Base-by-base conservation (phyloP, 1,140 invertebrate species). In the Papilio aristodemus region DNA sequence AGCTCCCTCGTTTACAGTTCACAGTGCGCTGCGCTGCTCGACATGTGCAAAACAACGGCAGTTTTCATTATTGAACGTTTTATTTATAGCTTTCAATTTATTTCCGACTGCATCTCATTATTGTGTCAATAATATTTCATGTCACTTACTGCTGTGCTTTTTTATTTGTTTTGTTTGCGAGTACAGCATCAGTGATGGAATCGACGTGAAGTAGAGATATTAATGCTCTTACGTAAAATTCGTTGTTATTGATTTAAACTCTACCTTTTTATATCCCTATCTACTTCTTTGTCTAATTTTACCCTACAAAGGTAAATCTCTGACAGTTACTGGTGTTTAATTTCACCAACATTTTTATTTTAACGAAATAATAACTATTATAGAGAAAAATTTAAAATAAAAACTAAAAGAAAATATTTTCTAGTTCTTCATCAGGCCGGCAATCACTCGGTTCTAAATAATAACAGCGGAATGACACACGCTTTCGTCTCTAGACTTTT, bases 81-180 rank as follows among this genome's bases (percentile, higher is more conserved):
- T 54, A 54, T 46, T 46, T 46, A 46, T 54, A 9, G 46, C 46
- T 54, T 54, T 11, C 46, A 25, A 54, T 54, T 54, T 22, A 54
- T 54, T 54, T 54, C 46, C 10, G 27, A 3, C 27, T 11, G 46
- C 46, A 54, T 54, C 10, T 54, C 46, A 54, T 54, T 54, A 54
- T 22, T 22, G 22, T 5, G 19, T 8, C 3, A 54, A 54, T 54
- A 25, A 54, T 43, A 43, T 14, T 22, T 54, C 46, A 54, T 54
- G 46, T 10, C 10, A 11, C 11, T 54, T 54, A 54, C 22, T 19
- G 43, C 43, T 9, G 17, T 50, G 27, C 27, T 32, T 32, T 32
- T 6, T 32, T 11, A 10, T 19, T 17, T 11, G 46, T 54, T 22
- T 1, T 54, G 2, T 54, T 46, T 46, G 17, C n/a, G n/a, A n/a